phyloP scores from a whole-genome alignment of 92 coral and sea anemone species.

The Ricordea florida region DNA sequence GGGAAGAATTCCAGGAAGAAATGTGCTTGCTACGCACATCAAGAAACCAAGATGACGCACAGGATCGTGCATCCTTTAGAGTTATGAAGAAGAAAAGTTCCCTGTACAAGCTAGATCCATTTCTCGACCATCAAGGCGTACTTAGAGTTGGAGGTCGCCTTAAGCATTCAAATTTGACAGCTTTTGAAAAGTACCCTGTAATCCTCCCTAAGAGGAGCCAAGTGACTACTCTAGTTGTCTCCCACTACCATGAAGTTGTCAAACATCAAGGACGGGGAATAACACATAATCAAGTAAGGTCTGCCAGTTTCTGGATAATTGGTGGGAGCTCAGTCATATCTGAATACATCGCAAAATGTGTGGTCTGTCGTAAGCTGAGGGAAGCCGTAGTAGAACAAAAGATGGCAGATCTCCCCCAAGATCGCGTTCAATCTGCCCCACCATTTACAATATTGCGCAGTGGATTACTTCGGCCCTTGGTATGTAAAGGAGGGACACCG shows the following conservation, averaged over 20 bases:
- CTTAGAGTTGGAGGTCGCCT: constrained; percentile 6
- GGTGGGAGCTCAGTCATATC: background rate
- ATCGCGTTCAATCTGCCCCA: too few species aligned
- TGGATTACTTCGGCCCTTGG: too few species aligned
- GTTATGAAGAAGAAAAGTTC: background rate
- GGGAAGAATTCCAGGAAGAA: constrained; percentile 17
- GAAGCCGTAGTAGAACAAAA: too few species aligned
- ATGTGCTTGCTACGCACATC: background rate
- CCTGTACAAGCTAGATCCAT: background rate
- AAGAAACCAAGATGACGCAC: background rate
- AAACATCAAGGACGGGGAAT: background rate
- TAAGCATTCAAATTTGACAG: background rate
- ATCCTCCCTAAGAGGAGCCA: constrained; percentile 5
- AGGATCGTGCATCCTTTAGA: background rate
- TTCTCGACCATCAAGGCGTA: background rate
- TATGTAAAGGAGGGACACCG: too few species aligned
- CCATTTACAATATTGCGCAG: too few species aligned
- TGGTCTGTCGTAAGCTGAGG: too few species aligned
- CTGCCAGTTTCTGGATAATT: constrained; percentile 9
- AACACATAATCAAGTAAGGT: constrained; percentile 1
- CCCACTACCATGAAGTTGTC: background rate
- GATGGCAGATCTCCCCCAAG: too few species aligned
- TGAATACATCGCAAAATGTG: too few species aligned
- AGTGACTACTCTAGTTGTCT: constrained; percentile 7
- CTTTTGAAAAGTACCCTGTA: background rate